Evolutionary conservation across 2,113 vertebrate genomes (phyloP).

Genomic region (Myxocyprinus asiaticus): DNA sequence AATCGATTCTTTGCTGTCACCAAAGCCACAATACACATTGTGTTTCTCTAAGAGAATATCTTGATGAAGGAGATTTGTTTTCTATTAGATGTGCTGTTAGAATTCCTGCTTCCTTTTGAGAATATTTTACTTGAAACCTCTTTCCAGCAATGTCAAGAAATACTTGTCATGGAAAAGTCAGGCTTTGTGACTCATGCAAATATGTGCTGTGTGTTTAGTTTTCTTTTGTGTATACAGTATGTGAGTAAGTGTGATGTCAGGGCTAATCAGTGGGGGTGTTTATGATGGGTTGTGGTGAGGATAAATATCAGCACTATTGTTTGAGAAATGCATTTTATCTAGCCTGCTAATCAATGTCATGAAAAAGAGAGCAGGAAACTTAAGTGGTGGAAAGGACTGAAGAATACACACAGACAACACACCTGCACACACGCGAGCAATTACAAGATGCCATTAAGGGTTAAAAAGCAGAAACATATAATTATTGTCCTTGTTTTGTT

Average conservation of each 20-base stretch:
- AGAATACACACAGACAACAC: not conserved
- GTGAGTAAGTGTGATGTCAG: constrained; percentile 39
- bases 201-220: constrained; percentile 25
- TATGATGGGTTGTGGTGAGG: constrained; percentile 26
- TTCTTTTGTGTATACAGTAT: no score
- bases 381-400: not conserved
- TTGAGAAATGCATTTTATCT: constrained; percentile 42
- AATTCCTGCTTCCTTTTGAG: not conserved
- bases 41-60: not conserved
- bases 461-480: not conserved
- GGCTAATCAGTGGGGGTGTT: constrained; percentile 46
- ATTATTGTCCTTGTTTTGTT: not conserved
- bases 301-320: constrained; percentile 44
- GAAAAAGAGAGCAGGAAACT: constrained; percentile 25
- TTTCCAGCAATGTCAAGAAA: no score
- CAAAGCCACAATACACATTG: not conserved
- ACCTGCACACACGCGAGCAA: constrained; percentile 18
- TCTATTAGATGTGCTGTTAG: no score
- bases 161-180: no score
- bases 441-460: not conserved
- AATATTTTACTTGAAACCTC: not conserved
- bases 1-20: not conserved
- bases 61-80: no score
- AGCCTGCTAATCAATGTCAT: constrained; percentile 48
- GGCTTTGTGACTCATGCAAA: constrained; percentile 24